Conservation (phyloP, 2,113 vertebrate genomes). For the Mastomys coucha region DNA sequence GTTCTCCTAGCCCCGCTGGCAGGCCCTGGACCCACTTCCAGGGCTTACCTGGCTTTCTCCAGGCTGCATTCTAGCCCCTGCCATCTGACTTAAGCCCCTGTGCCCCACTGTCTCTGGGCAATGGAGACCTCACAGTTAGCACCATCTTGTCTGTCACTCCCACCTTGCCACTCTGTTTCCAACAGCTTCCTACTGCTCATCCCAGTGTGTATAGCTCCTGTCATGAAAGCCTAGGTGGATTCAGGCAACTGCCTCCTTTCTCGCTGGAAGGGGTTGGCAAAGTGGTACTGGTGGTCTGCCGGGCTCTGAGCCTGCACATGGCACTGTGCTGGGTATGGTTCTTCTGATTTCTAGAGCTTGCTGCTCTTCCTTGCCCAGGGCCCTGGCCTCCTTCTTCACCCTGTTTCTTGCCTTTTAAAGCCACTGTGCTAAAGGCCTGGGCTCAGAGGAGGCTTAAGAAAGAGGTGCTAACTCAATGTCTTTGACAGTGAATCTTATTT, state of each 20-base stretch:
- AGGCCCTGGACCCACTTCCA: background rate
- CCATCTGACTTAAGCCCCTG: background rate
- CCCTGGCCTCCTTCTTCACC: background rate
- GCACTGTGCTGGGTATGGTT: too few relatives aligned
- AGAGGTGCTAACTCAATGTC: background rate
- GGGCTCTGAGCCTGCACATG: background rate
- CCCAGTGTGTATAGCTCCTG: background rate
- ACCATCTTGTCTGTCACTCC: fast-evolving
- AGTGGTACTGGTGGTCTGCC: fast-evolving
- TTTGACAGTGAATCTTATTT: background rate
- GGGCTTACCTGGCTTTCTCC: background rate
- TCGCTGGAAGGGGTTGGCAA: background rate
- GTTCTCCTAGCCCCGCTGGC: too few relatives aligned
- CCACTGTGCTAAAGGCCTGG: background rate
- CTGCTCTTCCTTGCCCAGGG: background rate
- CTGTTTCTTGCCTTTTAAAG: background rate
- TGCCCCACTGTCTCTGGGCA: background rate
- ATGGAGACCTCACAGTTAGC: background rate
- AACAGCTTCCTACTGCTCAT: background rate
- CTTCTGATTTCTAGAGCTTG: background rate
- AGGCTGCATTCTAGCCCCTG: background rate
- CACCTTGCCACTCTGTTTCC: fast-evolving
- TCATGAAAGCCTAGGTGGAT: background rate
- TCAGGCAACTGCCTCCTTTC: background rate
- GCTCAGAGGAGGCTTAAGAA: background rate